Percentiles rank a stretch among this genome's conserved stretches.
These are phyloP conservation scores for Pediacus dermestoides DNA, from an alignment of 2,888 invertebrate species.

Conservation along the genomic window DNA sequence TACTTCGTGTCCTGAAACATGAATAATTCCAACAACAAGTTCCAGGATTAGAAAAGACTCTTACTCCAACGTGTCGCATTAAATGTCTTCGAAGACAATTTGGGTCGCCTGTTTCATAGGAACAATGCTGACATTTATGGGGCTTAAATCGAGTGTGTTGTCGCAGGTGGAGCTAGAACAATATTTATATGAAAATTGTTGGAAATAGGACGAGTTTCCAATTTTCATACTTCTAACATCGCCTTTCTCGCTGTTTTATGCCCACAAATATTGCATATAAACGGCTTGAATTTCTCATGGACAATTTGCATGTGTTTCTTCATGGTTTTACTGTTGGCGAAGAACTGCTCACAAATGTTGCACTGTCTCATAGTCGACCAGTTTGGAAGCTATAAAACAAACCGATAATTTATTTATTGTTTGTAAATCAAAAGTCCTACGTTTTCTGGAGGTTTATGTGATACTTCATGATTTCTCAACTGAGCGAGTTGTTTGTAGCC, in stretches of 20 bases:
- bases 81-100: conserved; percentile 67
- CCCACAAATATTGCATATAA: conserved; percentile 70
- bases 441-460: conserved; percentile 42
- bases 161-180: conserved; percentile 61
- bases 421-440: conserved; percentile 17
- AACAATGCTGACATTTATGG: conserved; percentile 65
- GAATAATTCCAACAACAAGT: conserved; percentile 4
- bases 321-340: conserved; percentile 65
- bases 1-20: conserved; percentile 44
- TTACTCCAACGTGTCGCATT: conserved; percentile 59
- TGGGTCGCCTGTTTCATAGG: conserved; percentile 70
- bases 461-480: conserved; percentile 58
- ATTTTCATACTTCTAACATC: conserved; percentile 55
- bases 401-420: neutral
- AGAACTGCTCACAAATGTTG: conserved; percentile 63
- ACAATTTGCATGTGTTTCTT: conserved; percentile 69
- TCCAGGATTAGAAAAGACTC: conserved; percentile 15
- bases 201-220: too few species aligned
- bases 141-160: conserved; percentile 79
- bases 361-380: conserved; percentile 65
- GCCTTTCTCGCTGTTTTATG: conserved; percentile 69
- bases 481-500: conserved; percentile 61
- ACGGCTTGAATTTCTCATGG: conserved; percentile 70
- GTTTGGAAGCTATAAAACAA: conserved; percentile 32
- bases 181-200: conserved; percentile 11